Conservation (phyloP, 2,888 invertebrate genomes). For the Zaprionus obscuricornis region DNA sequence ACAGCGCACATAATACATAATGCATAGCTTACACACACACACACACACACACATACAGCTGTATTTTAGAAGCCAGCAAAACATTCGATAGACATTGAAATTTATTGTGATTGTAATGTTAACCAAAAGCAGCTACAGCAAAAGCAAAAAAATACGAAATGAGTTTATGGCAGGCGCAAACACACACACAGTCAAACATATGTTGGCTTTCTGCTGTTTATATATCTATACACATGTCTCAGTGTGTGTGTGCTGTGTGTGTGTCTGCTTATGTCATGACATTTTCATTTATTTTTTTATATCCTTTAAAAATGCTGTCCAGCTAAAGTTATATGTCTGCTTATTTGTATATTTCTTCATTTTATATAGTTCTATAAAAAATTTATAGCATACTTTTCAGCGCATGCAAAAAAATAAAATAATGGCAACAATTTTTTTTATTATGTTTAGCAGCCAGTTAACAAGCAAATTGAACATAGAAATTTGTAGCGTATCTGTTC, state of each 20-base stretch:
- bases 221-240: too few species aligned
- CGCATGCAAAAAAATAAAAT: too few species aligned
- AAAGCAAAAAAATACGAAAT: conserved; percentile 40
- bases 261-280: conserved; percentile 3
- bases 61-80: conserved; percentile 43
- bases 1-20: conserved; percentile 76
- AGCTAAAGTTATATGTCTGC: too few species aligned
- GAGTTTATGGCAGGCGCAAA: conserved; percentile 50
- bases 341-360: too few species aligned
- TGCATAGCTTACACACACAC: conserved; percentile 39
- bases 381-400: too few species aligned
- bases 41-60: conserved; percentile 14
- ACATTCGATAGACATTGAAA: conserved; percentile 72
- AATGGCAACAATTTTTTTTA: too few species aligned
- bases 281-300: too few species aligned
- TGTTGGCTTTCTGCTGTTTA: conserved; percentile 5
- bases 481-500: neutral
- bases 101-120: conserved; percentile 70
- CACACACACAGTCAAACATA: conserved; percentile 19
- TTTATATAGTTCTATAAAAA: too few species aligned
- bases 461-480: too few species aligned
- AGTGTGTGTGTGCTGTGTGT: neutral
- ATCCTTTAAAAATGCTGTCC: neutral
- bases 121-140: conserved; percentile 46
- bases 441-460: too few species aligned